These are phyloP conservation scores for Callionymus lyra DNA, from an alignment of 2,113 vertebrate species.

Conservation along the genomic window DNA sequence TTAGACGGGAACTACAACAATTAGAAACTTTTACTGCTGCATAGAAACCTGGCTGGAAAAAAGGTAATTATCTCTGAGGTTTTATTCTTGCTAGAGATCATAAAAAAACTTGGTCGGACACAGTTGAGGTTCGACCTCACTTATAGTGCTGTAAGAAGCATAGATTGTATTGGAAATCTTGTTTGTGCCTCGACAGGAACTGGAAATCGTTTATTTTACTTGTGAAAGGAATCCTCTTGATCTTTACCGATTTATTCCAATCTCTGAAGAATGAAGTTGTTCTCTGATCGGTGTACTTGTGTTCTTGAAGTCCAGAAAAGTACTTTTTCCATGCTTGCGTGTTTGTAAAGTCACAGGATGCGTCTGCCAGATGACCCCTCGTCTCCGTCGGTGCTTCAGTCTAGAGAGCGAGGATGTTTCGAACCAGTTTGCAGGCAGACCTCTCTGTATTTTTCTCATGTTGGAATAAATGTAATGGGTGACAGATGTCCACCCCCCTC, in stretches of 20 bases:
- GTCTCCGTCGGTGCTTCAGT: conserved; percentile 27
- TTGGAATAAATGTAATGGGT: conserved; percentile 22
- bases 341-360: conserved; percentile 20
- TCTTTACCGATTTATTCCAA: conserved; percentile 1
- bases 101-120: no score
- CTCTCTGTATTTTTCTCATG: conserved; percentile 22
- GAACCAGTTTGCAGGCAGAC: conserved; percentile 7
- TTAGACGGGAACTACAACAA: conserved; percentile 17
- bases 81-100: no score
- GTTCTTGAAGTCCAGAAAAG: conserved; percentile 25
- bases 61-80: no score
- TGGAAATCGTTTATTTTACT: conserved; percentile 44
- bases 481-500: conserved; percentile 44
- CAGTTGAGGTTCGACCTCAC: background rate
- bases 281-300: conserved; percentile 36
- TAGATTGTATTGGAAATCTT: conserved; percentile 48
- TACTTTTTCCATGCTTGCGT: background rate
- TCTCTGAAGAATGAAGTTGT: conserved; percentile 29
- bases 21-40: conserved; percentile 15
- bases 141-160: conserved; percentile 12
- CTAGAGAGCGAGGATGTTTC: background rate
- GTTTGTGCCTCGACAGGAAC: conserved; percentile 37
- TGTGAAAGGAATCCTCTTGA: conserved; percentile 3
- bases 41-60: background rate
- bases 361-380: conserved; percentile 50